phyloP scores from a whole-genome alignment of 2,113 vertebrate species.

The Grammomys surdaster region DNA sequence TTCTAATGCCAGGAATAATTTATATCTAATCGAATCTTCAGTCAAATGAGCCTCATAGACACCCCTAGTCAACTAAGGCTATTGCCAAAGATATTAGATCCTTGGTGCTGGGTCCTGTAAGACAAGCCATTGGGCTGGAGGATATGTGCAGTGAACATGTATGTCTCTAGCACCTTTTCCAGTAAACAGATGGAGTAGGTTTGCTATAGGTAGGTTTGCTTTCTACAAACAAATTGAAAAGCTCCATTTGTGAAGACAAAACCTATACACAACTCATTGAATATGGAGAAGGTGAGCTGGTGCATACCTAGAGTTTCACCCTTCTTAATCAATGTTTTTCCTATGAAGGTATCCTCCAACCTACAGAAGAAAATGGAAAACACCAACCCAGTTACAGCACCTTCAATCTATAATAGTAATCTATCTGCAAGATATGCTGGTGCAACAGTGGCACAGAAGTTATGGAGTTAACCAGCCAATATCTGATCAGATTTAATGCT shows the following conservation, averaged over 20 bases:
- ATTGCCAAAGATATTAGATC: background rate
- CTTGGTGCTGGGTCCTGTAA: constrained; percentile 81
- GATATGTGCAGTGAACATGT: constrained; percentile 86
- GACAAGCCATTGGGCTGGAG: constrained; percentile 85
- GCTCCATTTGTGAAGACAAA: background rate
- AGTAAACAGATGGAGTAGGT: background rate
- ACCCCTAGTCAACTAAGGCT: background rate
- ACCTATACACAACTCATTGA: background rate
- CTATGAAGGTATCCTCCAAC: background rate
- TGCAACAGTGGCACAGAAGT: background rate
- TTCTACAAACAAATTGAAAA: background rate
- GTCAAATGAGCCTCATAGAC: background rate
- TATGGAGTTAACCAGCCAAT: background rate
- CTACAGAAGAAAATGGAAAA: background rate
- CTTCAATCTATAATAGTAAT: background rate
- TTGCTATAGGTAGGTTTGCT: background rate
- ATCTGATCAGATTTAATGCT: background rate
- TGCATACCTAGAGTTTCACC: background rate
- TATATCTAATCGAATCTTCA: background rate
- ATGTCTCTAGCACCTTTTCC: constrained; percentile 66
- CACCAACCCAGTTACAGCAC: background rate
- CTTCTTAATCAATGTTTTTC: background rate
- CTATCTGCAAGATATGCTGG: background rate
- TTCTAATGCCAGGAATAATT: background rate
- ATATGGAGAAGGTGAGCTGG: background rate